Evolutionary conservation across 2,113 vertebrate species (phyloP), one percentile per base, ranked within the genome.

Genomic region (Epinephelus lanceolatus): DNA sequence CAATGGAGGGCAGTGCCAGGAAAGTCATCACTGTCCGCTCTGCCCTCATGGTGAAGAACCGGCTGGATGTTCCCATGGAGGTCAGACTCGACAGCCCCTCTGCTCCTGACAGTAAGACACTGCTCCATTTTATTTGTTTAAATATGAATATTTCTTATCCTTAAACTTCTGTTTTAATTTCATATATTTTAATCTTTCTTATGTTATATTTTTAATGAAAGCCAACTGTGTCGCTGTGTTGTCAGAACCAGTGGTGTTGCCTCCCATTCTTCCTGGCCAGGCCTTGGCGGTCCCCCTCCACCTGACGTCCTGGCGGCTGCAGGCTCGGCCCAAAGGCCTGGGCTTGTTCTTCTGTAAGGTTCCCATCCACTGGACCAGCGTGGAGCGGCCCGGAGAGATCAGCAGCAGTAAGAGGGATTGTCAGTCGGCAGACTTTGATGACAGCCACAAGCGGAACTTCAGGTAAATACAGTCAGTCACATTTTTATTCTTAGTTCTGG

Each of bases 1-100:
- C 96, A 0, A 98, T 99, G 97, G 98, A 99, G 89, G 98, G 98
- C 25, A 98, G 97, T 0, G 98, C 98, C 49, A 95, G 98, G 68
- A 99, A 99, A 71, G 98, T 99, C 15, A 96, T 99, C 65, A 99
- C 98, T 0, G 98, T 99, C 1, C 97, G 98, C 15, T 99, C 98
- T 0, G 97, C 98, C 33, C 94, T 99, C 81, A 97, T 98, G 63
- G 97, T 99, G 80, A 98, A 95, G 93, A 99, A 99, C 95, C 96
- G 94, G 21, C 94, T 99, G 59, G 98, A 99, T 68, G 96, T 94
- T 0, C 97, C 97, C 0, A 99, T 99, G 98, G 98, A 99, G 25
- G 93, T 99, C 1, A 73, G 98, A 0, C 94, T 99, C 9, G 98
- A 99, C 76, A 99, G 98, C 76, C 98, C 98, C 0, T 99, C 98